Evolutionary conservation across 2,888 invertebrate species (phyloP), one percentile per base, ranked within the genome.

Genomic region (Coleophora deauratella): DNA sequence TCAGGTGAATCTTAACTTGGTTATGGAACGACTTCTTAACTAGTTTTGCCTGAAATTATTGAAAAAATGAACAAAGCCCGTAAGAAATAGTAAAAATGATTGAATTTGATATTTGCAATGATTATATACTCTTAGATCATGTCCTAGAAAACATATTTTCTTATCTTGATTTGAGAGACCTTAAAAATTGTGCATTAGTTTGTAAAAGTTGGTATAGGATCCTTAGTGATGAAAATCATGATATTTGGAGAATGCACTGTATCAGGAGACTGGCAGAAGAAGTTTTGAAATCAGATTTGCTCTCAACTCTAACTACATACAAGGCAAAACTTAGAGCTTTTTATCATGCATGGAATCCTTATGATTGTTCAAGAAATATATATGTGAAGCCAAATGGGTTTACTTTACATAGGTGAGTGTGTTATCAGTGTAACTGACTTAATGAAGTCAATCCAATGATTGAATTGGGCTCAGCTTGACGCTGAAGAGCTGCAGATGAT

Each of bases 331-430:
- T 99, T 50, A 89, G 96, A 61, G 98, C 99, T 10, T 97, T 93
- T 77, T 93, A 92, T 69, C 95, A 97, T 79, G 94, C 98, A 0
- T 99, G 99, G 99, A 99, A 97, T 78, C 95, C 97, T 9, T 92
- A 94, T 71, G 99, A 99, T 75, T 97, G 98, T 73, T 99, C 98
- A 38, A 90, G 96, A 68, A 98, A 99, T 85, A 94, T 98, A 69
- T 98, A 95, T 74, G 93, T 99, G 41, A 98, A 97, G 86, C 92
- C 95, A 21, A 98, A 97, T 85, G 98, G 97, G 50, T 99, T 99
- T 73, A 99, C 99, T 13, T 86, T 99, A 59, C 99, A 99, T 86
- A 91, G 91, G 91, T 91, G 44, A 31, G 27, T 31, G 31, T 31
- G 31, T 4, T 9, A 9, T 7, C 21, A 21, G 21, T 6, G 21